Evolutionary conservation across 1,140 invertebrate species (phyloP).

Genomic region (Listronotus bonariensis): DNA sequence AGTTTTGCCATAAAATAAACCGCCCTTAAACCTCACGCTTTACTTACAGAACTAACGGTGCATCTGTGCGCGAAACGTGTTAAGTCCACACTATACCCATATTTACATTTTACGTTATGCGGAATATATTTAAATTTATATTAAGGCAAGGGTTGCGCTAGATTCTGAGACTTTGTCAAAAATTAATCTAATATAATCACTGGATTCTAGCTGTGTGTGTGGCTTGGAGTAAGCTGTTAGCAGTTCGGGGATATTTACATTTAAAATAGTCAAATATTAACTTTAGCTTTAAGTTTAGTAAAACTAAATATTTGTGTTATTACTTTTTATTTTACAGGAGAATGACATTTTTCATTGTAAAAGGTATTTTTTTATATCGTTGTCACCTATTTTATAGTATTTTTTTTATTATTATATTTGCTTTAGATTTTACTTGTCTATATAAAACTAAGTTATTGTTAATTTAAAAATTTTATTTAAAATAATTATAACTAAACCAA

Average conservation of each 20-base stretch:
- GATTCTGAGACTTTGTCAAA: conserved; percentile 8
- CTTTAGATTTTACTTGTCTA: too few species aligned
- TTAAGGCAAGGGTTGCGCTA: conserved; percentile 6
- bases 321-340: too few species aligned
- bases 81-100: conserved; percentile 12
- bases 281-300: not conserved
- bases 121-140: conserved; percentile 14
- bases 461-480: too few species aligned
- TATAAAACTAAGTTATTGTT: too few species aligned
- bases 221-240: not conserved
- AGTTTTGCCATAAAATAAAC: conserved; percentile 8
- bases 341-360: too few species aligned
- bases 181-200: conserved; percentile 15
- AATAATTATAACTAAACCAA: too few species aligned
- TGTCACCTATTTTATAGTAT: too few species aligned
- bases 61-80: conserved; percentile 5
- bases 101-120: conserved; percentile 13
- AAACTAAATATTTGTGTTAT: too few species aligned
- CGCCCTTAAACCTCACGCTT: conserved; percentile 1
- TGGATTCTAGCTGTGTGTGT: not conserved
- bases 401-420: too few species aligned
- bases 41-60: conserved; percentile 7
- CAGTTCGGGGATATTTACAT: conserved; percentile 5
- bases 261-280: conserved; percentile 2
- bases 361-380: too few species aligned